These are phyloP conservation scores for Tupaia chinensis DNA, from an alignment of 2,113 vertebrate species.

Conservation along the genomic window DNA sequence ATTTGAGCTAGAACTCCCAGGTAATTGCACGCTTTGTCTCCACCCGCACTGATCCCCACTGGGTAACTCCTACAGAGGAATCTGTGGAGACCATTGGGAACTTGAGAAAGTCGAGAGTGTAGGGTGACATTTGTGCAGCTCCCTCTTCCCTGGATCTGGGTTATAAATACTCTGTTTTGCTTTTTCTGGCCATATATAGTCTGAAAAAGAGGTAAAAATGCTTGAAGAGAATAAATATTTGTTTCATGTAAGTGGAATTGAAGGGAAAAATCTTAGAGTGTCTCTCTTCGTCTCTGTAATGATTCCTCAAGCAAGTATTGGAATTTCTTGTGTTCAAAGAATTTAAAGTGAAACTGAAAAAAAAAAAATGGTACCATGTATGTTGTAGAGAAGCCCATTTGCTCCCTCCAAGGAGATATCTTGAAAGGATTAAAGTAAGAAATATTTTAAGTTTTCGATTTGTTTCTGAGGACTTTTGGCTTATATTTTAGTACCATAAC, in stretches of 20 bases:
- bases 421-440: constrained; percentile 12
- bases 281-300: neutral
- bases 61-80: neutral
- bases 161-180: neutral
- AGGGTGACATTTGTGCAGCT: fast-evolving
- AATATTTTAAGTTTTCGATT: constrained; percentile 29
- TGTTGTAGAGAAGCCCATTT: neutral
- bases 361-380: neutral
- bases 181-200: neutral
- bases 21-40: neutral
- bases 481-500: constrained; percentile 38
- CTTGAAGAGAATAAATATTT: neutral
- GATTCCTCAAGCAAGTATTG: neutral
- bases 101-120: neutral
- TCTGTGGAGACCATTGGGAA: neutral
- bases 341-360: constrained; percentile 33
- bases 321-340: neutral
- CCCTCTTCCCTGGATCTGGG: neutral
- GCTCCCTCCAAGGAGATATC: constrained; percentile 10
- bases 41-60: neutral
- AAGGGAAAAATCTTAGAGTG: neutral
- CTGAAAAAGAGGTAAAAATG: neutral
- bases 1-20: neutral
- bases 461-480: constrained; percentile 12
- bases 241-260: neutral